Conservation (phyloP, 2,113 vertebrate species). For the Archilochus colubris region DNA sequence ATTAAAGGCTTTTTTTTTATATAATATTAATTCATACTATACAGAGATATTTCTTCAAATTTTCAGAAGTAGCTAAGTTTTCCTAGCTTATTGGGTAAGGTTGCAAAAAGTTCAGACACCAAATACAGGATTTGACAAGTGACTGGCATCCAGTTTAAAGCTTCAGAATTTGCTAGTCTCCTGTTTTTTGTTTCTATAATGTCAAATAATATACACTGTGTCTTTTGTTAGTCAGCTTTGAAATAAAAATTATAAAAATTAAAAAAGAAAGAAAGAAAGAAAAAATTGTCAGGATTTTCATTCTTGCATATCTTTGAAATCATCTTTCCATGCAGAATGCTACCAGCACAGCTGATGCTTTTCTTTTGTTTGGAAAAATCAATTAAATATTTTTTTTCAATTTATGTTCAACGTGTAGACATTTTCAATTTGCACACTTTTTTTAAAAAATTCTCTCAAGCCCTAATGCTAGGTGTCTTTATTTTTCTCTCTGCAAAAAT, state of each 20-base stretch:
- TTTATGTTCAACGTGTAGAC: neutral
- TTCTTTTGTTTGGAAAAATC: neutral
- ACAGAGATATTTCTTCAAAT: neutral
- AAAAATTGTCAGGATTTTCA: neutral
- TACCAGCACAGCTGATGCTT: neutral
- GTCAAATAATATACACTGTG: neutral
- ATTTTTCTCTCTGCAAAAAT: neutral
- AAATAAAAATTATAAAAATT: neutral
- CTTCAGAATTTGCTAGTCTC: neutral
- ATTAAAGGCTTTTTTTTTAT: neutral
- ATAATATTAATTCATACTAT: neutral
- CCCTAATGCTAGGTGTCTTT: neutral
- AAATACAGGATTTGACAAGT: neutral
- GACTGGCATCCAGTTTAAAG: neutral
- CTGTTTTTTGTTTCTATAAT: neutral
- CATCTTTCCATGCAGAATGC: neutral
- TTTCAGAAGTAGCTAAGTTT: neutral
- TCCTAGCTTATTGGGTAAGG: neutral
- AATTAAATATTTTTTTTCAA: neutral
- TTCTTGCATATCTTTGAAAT: neutral
- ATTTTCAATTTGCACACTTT: neutral
- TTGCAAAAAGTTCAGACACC: neutral
- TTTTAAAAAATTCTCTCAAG: neutral
- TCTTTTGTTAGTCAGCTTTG: neutral
- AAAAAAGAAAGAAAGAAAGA: neutral